Conservation (phyloP, 1,140 invertebrate species). For the Drosophila chauvacae region DNA sequence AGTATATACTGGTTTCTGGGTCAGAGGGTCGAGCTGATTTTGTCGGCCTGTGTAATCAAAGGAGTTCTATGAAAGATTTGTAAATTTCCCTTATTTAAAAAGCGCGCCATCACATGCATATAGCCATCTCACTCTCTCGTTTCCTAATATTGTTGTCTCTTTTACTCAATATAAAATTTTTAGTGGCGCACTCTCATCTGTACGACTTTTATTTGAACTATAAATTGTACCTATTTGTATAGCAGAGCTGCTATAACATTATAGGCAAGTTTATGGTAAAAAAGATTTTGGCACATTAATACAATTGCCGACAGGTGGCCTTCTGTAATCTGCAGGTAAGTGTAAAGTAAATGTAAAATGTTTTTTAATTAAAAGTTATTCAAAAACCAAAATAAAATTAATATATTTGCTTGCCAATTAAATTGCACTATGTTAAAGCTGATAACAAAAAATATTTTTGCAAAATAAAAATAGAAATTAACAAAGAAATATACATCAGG, state of each 20-base stretch:
- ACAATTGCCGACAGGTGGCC: background rate
- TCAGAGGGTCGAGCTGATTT: too few species aligned
- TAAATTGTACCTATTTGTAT: background rate
- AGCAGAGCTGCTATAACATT: background rate
- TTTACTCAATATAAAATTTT: background rate
- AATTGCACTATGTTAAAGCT: too few species aligned
- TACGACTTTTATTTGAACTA: background rate
- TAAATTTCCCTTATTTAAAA: slow-evolving; percentile 24
- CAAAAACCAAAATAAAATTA: too few species aligned
- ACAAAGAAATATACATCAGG: background rate
- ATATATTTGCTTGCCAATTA: too few species aligned
- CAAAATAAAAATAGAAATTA: background rate
- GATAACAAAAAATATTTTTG: background rate
- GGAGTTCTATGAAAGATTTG: background rate
- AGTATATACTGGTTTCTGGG: too few species aligned
- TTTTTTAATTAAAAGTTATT: too few species aligned
- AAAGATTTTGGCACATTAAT: background rate
- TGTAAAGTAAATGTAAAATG: background rate
- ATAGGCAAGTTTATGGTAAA: background rate
- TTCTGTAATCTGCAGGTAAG: background rate
- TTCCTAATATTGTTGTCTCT: background rate
- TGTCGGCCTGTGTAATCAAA: too few species aligned
- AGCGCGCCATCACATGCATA: background rate
- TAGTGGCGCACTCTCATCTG: background rate
- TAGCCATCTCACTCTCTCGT: background rate